Percentiles rank a stretch among this genome's conserved stretches.
These are phyloP conservation scores for Ceratina calcarata DNA, from an alignment of 1,140 invertebrate species.

Conservation along the genomic window DNA sequence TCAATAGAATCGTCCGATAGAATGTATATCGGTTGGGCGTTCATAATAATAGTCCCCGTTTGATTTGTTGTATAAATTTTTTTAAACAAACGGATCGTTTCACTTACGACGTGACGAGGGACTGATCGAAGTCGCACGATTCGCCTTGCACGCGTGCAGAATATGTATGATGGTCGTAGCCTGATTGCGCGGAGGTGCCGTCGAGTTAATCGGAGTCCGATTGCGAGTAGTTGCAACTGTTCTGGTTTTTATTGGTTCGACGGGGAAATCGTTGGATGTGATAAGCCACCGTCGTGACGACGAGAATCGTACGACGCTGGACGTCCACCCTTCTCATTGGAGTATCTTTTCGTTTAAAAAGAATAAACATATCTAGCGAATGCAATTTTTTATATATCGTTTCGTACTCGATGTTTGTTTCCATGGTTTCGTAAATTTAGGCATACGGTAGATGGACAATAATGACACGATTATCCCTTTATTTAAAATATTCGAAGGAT, in stretches of 20 bases:
- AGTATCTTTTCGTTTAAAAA: not conserved
- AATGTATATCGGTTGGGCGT: not conserved
- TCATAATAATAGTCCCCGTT: not conserved
- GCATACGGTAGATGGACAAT: conserved; percentile 1
- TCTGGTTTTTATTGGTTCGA: conserved; percentile 20
- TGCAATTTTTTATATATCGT: no score
- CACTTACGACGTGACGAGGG: no score
- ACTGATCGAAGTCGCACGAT: conserved; percentile 3
- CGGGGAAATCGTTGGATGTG: not conserved
- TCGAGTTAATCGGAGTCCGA: conserved; percentile 44
- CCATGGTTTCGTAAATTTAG: no score
- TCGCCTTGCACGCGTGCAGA: conserved; percentile 48
- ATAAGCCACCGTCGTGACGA: not conserved
- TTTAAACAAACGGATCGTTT: no score
- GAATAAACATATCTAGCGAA: no score
- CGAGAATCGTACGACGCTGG: not conserved
- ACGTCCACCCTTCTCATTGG: not conserved
- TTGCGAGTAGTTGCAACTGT: conserved; percentile 14
- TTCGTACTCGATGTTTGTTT: no score
- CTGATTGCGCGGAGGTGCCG: conserved; percentile 44
- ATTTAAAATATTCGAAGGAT: not conserved
- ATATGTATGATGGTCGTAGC: conserved; percentile 60
- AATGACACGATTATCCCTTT: not conserved
- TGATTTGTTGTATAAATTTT: not conserved
- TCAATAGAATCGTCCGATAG: not conserved